Base-by-base conservation (phyloP, 2,888 invertebrate genomes). In the Rhagophthalmus giganteus region DNA sequence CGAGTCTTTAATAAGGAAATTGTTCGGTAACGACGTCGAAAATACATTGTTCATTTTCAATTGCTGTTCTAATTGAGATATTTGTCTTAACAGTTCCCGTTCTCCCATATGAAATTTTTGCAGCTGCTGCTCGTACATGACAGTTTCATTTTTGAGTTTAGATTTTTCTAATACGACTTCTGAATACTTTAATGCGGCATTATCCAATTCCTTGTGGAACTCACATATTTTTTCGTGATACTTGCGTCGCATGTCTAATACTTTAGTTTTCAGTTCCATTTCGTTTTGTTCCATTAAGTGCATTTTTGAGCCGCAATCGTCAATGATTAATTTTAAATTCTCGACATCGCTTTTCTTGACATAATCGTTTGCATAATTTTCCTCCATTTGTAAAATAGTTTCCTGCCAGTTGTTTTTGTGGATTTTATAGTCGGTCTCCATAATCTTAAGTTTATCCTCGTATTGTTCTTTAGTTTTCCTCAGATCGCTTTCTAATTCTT, bases 81-180 rank as follows among this genome's bases (percentile, higher is more conserved):
- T 50, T 54, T 74, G 70, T 9, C 11, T 12, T 7, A 7, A 20
- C 7, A 20, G 7, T 20, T 20, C 20, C 7, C 3, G 68, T 56
- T 77, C 79, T 50, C 81, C 78, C 47, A 79, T 78, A 47, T 79
- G 78, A 5, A 80, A 72, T 55, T 81, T 81, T 59, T 81, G 79
- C 7, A 84, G 63, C 64, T 85, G 82, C 59, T 82, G 79, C 69
- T 90, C 88, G 16, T 87, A 69, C 12, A 79, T 78, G 14, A 85
- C 66, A 58, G 85, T 84, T 32, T 89, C 88, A 57, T 87, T 87
- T 42, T 83, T 81, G 1, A 87, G 78, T 58, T 86, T 84, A 0
- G 87, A 86, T 62, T 88, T 82, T 62, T 90, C 89, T 25, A 88
- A 75, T 1, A 87, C 81, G 0, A 84, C 82, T 66, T 87, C 85